Evolutionary conservation across 2,888 invertebrate genomes (phyloP).

Genomic region (Brenthis daphne): DNA sequence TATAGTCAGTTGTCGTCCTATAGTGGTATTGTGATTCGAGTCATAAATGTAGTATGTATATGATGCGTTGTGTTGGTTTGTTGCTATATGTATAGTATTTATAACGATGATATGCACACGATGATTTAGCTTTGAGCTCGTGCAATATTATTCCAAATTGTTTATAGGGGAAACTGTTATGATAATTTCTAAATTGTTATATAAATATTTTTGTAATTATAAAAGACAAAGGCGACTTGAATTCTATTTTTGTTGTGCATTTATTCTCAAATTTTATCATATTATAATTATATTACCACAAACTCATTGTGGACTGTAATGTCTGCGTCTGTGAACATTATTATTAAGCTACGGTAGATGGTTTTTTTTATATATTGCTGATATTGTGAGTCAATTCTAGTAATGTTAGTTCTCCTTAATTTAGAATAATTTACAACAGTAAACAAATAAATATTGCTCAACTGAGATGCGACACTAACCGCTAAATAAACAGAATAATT

Average conservation of each 20-base stretch:
- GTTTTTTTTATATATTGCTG: constrained; percentile 69
- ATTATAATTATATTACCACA: constrained; percentile 59
- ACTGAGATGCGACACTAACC: constrained; percentile 79
- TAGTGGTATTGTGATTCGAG: constrained; percentile 58
- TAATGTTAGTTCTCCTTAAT: constrained; percentile 77
- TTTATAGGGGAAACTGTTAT: constrained; percentile 72
- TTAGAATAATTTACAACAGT: constrained; percentile 76
- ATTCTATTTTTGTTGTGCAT: constrained; percentile 81
- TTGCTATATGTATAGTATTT: constrained; percentile 75
- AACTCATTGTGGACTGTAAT: constrained; percentile 76
- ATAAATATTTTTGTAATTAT: constrained; percentile 76
- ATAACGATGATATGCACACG: constrained; percentile 63
- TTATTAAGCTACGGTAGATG: constrained; percentile 63
- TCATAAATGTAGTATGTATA: constrained; percentile 56
- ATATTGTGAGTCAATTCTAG: constrained; percentile 81
- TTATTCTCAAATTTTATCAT: constrained; percentile 76
- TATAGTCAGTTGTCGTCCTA: constrained; percentile 45
- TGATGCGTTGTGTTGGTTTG: constrained; percentile 74
- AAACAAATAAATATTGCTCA: constrained; percentile 80
- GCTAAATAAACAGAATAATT: constrained; percentile 74
- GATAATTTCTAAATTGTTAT: constrained; percentile 80
- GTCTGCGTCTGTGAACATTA: constrained; percentile 69
- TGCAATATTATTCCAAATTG: constrained; percentile 81
- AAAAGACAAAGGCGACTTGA: constrained; percentile 80
- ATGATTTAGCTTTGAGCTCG: constrained; percentile 77